Base-by-base conservation (phyloP, 1,140 invertebrate species). In the Drosophila takahashii region DNA sequence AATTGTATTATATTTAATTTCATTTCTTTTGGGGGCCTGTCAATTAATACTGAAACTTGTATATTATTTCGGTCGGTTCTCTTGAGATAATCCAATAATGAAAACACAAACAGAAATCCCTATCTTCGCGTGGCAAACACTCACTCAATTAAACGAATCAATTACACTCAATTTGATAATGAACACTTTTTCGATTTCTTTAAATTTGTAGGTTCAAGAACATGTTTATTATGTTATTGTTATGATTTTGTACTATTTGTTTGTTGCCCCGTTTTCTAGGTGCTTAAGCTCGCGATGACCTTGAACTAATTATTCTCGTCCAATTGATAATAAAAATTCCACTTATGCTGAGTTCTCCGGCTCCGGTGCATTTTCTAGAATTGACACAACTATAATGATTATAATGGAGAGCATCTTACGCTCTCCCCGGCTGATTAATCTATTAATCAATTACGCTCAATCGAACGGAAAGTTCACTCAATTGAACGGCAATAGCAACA, bases 381-480 rank as follows among this genome's bases (percentile, higher is more conserved):
- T 64, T 45, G 73, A 41, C 29, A 56, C 34, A n/a, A 45, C 36
- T 70, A 65, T 51, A 65, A 61, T 58, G 61, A 62, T 48, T 74
- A 74, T 39, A 41, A 13, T 29, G 32, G 36, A 56, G 58, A 65
- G 52, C 52, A 42, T 64, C 37, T 37, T 73, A 36, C 15, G 39
- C 37, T 54, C 42, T 52, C 53, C 58, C 39, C 48, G 53, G 9
- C 64, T 81, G 53, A 54, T 77, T 87, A 89, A 89, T 87, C 83
- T 76, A 45, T 83, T 86, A 86, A 86, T 86, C 83, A 65, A 79
- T 77, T 79, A 70, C 57, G 79, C 83, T 87, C 83, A 89, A 73
- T 89, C 36, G 59, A 62, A 48, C 61, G 42, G 47, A 69, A 39
- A 51, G 58, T 57, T 81, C 77, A 81, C 81, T 86, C 78, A 86